phyloP scores from a whole-genome alignment of 2,113 vertebrate species.

The Rhagologus leucostigma region DNA sequence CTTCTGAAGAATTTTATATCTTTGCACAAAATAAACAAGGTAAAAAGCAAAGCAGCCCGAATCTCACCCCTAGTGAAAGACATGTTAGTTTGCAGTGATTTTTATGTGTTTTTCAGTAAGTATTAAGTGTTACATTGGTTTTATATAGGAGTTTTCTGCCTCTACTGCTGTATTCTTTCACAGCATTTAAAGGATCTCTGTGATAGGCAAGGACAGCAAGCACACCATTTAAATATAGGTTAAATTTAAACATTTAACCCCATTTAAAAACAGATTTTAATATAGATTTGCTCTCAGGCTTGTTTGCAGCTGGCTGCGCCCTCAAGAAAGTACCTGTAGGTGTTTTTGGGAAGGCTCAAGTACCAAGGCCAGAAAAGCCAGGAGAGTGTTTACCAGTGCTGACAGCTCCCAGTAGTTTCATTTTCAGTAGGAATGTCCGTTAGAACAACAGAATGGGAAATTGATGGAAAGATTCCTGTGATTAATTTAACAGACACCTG shows the following conservation, averaged over 20 bases:
- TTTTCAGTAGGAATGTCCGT: neutral
- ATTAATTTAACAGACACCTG: slow-evolving; percentile 29
- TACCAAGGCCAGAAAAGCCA: neutral
- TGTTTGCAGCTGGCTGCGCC: neutral
- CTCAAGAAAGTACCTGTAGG: neutral
- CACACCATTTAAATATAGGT: neutral
- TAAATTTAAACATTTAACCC: neutral
- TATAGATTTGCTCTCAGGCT: neutral
- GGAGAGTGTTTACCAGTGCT: neutral
- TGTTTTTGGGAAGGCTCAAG: neutral
- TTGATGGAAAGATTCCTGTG: neutral
- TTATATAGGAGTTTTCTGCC: neutral
- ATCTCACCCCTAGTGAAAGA: neutral
- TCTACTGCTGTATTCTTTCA: neutral
- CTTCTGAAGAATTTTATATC: neutral
- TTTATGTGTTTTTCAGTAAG: neutral
- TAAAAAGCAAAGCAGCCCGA: neutral
- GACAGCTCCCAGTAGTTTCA: neutral
- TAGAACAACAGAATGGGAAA: neutral
- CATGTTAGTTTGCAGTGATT: neutral
- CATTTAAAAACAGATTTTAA: neutral
- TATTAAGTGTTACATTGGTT: neutral
- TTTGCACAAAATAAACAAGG: neutral
- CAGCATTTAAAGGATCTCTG: neutral
- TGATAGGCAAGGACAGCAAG: too few species aligned